A percentile compares a stretch with the other conserved stretches of the same genome.
Conservation (phyloP, 2,113 vertebrate species). For the Speoplatyrhinus poulsoni region DNA sequence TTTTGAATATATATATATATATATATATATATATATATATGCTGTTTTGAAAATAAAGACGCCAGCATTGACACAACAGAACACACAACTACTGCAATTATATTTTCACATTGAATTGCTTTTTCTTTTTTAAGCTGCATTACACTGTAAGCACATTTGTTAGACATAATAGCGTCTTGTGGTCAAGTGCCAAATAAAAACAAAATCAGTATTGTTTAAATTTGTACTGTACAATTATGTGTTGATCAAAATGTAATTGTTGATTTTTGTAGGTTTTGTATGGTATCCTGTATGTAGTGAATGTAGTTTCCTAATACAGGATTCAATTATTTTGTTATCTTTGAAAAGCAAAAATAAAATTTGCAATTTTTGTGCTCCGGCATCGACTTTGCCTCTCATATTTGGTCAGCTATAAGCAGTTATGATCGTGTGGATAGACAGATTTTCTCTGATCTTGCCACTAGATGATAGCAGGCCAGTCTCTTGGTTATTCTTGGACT, state of each 20-base stretch:
- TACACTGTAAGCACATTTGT: slow-evolving; percentile 66
- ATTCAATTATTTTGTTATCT: slow-evolving; percentile 23
- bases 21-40: slow-evolving; percentile 48
- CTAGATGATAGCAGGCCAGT: no score
- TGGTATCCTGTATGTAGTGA: slow-evolving; percentile 78
- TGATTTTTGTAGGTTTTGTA: slow-evolving; percentile 83
- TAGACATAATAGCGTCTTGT: slow-evolving; percentile 70
- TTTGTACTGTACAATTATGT: slow-evolving; percentile 79
- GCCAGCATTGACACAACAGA: slow-evolving; percentile 43
- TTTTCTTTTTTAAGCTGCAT: slow-evolving; percentile 43
- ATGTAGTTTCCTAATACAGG: slow-evolving; percentile 67
- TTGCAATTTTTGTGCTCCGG: slow-evolving; percentile 56
- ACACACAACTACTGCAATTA: slow-evolving; percentile 63
- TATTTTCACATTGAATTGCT: slow-evolving; percentile 58
- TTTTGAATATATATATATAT: slow-evolving; percentile 43
- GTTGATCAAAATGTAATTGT: slow-evolving; percentile 78
- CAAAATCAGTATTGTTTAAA: slow-evolving; percentile 78
- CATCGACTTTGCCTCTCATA: slow-evolving; percentile 19
- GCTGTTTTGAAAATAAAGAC: slow-evolving; percentile 57
- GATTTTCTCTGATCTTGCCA: no score
- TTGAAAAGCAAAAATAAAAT: slow-evolving; percentile 74
- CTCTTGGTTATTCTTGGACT: no score
- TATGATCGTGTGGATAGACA: neutral
- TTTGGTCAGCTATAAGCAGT: neutral
- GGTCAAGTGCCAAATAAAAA: slow-evolving; percentile 79